Conservation (phyloP, 2,797 vertebrate species). For the Apogon hyalosoma region DNA sequence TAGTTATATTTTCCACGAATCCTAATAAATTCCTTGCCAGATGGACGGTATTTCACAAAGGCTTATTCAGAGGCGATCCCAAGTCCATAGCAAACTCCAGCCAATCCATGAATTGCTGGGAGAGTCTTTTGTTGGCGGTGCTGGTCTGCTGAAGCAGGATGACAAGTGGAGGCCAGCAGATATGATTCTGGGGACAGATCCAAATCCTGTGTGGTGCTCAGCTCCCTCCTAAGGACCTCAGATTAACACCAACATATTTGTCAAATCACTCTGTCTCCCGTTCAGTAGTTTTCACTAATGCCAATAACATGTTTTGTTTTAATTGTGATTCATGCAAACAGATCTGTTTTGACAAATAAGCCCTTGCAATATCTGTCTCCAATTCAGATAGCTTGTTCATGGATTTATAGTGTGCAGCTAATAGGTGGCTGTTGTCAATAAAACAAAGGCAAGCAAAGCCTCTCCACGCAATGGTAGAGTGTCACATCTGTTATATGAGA, state of each 20-base stretch:
- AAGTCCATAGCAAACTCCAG: slow-evolving; percentile 41
- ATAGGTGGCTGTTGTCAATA: slow-evolving; percentile 48
- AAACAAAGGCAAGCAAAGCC: slow-evolving; percentile 56
- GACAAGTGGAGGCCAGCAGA: slow-evolving; percentile 53
- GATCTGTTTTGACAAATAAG: slow-evolving; percentile 34
- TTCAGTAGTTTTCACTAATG: slow-evolving; percentile 9
- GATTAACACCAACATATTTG: slow-evolving; percentile 38
- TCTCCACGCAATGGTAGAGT: slow-evolving; percentile 35
- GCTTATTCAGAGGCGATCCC: slow-evolving; percentile 46
- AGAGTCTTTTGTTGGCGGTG: slow-evolving; percentile 49
- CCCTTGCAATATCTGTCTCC: slow-evolving; percentile 3
- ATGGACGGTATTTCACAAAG: slow-evolving; percentile 43
- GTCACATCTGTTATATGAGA: slow-evolving; percentile 62
- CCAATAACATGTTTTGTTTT: slow-evolving; percentile 40
- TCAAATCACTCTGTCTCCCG: slow-evolving; percentile 22
- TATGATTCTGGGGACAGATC: slow-evolving; percentile 44
- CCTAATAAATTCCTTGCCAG: slow-evolving; percentile 51
- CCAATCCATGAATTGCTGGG: slow-evolving; percentile 52
- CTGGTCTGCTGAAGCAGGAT: slow-evolving; percentile 34
- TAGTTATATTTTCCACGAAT: slow-evolving; percentile 40
- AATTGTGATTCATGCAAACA: slow-evolving; percentile 19
- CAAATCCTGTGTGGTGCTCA: slow-evolving; percentile 37
- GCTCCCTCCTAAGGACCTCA: slow-evolving; percentile 20
- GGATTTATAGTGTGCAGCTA: slow-evolving; percentile 19
- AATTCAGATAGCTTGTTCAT: slow-evolving; percentile 15